A percentile compares a stretch with the other conserved stretches of the same genome.
Conservation (phyloP, 2,113 vertebrate species). For the Arizona elegans region DNA sequence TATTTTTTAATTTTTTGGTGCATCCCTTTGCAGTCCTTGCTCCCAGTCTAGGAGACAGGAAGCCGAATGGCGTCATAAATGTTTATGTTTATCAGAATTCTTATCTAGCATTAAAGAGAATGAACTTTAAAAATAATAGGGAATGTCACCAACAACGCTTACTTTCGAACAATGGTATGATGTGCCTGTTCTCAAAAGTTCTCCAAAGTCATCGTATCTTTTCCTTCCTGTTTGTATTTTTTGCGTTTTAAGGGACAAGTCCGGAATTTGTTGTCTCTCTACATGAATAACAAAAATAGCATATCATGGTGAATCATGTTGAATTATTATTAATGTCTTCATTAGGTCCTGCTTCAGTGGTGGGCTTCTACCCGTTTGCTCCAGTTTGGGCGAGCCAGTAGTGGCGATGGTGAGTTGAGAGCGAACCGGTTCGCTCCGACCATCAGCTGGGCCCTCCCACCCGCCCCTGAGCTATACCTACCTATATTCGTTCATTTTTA, state of each 20-base stretch:
- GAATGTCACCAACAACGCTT: constrained; percentile 34
- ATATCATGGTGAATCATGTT: not conserved
- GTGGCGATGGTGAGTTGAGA: too few species aligned
- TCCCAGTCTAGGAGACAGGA: constrained; percentile 9
- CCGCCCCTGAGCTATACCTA: too few species aligned
- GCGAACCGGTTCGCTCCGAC: too few species aligned
- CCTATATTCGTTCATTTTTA: too few species aligned
- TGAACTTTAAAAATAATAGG: constrained; percentile 29
- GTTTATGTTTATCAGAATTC: constrained; percentile 34
- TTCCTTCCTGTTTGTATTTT: constrained; percentile 36
- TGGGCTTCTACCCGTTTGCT: too few species aligned
- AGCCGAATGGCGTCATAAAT: constrained; percentile 9
- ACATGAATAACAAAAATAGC: not conserved
- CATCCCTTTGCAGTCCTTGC: not conserved
- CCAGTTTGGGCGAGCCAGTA: too few species aligned
- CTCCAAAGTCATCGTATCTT: constrained; percentile 16
- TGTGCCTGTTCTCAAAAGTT: constrained; percentile 7
- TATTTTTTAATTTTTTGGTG: not conserved
- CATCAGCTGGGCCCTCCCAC: too few species aligned
- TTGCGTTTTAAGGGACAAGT: not conserved
- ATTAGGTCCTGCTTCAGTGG: not conserved
- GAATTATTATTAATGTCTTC: not conserved
- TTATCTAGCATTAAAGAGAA: constrained; percentile 22
- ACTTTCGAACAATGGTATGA: constrained; percentile 22
- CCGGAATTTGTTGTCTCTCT: not conserved